Base-by-base conservation (phyloP, 2,888 invertebrate genomes). In the Nomada flava region DNA sequence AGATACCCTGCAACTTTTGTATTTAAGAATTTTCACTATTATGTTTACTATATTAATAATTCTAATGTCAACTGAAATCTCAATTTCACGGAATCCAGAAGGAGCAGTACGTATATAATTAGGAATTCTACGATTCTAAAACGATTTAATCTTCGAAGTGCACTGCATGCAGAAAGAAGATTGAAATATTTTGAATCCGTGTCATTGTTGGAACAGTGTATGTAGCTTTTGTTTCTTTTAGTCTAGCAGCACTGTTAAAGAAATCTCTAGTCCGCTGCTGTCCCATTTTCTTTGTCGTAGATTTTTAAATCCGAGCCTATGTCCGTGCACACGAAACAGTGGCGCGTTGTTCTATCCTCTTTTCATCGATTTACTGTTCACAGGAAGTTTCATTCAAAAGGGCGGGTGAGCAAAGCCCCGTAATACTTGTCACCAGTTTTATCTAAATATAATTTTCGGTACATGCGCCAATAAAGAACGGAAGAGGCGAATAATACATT, bases 381-480 rank as follows among this genome's bases (percentile, higher is more conserved):
- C 55, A 23, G 50, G 42, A 55, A 64, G 36, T 23, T 63, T 29
- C 50, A 50, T 57, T 13, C 18, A 13, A 71, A 75, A 59, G 64
- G 50, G 44, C 42, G 47, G 55, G 15, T 44, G 44, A 52, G 53
- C 59, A 62, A 73, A 67, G 36, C 47, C 47, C 7, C 5, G 47
- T 15, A 44, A 44, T 53, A 60, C 50, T 75, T 53, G 69, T 60
- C 60, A 26, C 11, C 15, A 42, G 44, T 10, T 69, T 69, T 69
- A 52, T 75, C 69, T 60, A 68, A 74, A 68, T 59, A 36, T 59
- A 59, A 68, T 68, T 59, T 47, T 42, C n/a, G 59, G n/a, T 62
- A 20, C 29, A 62, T 15, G 42, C 13, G 13, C 18, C 18, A 44
- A 68, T 55, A 44, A 68, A 44, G 7, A 53, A 53, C 59, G 13